Conservation (phyloP, 2,113 vertebrate species). For the Rana temporaria region DNA sequence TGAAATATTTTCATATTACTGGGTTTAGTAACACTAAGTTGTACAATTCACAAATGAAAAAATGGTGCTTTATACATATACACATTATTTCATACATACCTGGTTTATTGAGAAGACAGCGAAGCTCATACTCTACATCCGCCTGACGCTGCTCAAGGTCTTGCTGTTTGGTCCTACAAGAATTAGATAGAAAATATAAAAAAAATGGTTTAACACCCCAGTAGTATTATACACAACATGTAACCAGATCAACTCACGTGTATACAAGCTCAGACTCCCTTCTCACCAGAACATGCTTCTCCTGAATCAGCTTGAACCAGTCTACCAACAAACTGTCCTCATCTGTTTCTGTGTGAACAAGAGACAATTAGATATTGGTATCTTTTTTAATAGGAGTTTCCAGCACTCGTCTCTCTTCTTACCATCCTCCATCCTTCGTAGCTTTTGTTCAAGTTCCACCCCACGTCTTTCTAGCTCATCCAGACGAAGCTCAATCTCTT, state of each 20-base stretch:
- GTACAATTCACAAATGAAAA: no score
- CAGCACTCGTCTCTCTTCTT: background rate
- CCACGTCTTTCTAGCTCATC: conserved; percentile 84
- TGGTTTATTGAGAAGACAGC: conserved; percentile 92
- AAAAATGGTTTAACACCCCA: background rate
- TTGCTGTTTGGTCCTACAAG: conserved; percentile 85
- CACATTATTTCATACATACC: conserved; percentile 68
- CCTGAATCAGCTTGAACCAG: conserved; percentile 89
- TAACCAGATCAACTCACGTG: conserved; percentile 76
- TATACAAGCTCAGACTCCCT: conserved; percentile 87
- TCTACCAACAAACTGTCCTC: conserved; percentile 86
- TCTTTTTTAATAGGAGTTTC: conserved; percentile 31
- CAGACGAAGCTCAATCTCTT: conserved; percentile 79
- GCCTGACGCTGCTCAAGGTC: conserved; percentile 89
- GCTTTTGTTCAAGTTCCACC: conserved; percentile 82
- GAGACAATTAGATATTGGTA: conserved; percentile 17
- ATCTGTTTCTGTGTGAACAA: conserved; percentile 74
- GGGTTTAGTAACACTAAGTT: no score
- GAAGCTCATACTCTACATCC: conserved; percentile 87
- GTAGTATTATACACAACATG: background rate
- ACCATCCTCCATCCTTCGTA: conserved; percentile 81
- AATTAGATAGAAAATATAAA: background rate
- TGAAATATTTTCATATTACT: no score
- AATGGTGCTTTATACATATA: no score
- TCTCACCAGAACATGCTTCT: conserved; percentile 84